Percentiles rank a stretch among this genome's conserved stretches.
Conservation (phyloP, 1,140 invertebrate species). For the Oryctes rhinoceros region DNA sequence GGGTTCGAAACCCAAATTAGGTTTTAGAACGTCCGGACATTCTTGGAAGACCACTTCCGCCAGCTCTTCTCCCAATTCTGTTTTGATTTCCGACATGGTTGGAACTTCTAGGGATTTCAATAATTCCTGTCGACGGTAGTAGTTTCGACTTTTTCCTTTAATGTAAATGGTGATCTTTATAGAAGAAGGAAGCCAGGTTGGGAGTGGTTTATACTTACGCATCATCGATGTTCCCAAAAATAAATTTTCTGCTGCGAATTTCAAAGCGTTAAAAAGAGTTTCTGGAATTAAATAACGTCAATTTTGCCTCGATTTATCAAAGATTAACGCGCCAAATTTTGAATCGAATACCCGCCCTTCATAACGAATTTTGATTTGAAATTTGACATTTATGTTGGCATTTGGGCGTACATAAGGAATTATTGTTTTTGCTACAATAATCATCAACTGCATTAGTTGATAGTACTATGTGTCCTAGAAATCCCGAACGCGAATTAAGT, state of each 20-base stretch:
- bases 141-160: conserved; percentile 42
- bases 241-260: neutral
- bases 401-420: too few species aligned
- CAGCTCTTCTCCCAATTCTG: conserved; percentile 49
- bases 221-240: neutral
- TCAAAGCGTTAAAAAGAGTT: neutral
- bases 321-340: neutral
- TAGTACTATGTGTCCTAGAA: too few species aligned
- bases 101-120: conserved; percentile 43
- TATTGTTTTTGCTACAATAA: too few species aligned
- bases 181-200: neutral
- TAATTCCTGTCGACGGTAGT: conserved; percentile 43
- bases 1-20: conserved; percentile 52
- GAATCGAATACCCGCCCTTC: neutral
- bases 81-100: conserved; percentile 41
- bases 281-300: neutral
- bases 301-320: neutral
- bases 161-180: neutral
- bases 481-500: too few species aligned
- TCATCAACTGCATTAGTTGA: too few species aligned
- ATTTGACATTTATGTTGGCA: neutral
- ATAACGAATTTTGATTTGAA: conserved; percentile 9
- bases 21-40: conserved; percentile 51
- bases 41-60: conserved; percentile 52
- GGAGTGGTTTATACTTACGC: neutral